Percentiles rank a stretch among this genome's conserved stretches.
Evolutionary conservation across 2,113 vertebrate genomes (phyloP).

Genomic region (Scopus umbretta): DNA sequence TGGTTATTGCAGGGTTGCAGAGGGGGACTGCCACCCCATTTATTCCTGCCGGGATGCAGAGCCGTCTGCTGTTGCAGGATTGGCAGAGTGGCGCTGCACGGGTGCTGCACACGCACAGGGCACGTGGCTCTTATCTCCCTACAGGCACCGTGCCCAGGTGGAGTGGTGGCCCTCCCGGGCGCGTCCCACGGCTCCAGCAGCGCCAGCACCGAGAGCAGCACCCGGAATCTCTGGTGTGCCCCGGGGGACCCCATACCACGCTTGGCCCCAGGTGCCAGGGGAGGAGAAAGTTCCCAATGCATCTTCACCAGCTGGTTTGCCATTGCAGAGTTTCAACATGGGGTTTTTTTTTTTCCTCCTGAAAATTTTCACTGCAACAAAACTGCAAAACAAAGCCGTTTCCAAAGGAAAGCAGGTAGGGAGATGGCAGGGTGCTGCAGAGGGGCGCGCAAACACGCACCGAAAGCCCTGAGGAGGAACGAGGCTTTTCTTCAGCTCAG

Average conservation of each 20-base stretch:
- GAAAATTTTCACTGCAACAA: background rate
- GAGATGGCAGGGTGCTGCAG: background rate
- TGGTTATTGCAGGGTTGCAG: background rate
- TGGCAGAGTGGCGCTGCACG: rapidly evolving
- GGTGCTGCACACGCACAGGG: background rate
- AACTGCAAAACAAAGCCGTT: background rate
- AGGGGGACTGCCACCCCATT: background rate
- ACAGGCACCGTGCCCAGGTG: rapidly evolving
- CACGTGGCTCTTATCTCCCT: background rate
- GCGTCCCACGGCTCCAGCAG: background rate
- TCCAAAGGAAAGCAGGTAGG: background rate
- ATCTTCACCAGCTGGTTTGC: background rate
- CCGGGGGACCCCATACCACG: background rate
- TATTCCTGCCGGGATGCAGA: background rate
- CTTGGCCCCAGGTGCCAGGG: rapidly evolving
- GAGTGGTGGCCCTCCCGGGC: rapidly evolving
- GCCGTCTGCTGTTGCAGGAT: background rate
- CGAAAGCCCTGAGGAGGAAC: rapidly evolving
- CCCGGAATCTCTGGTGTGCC: rapidly evolving
- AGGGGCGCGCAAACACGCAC: rapidly evolving
- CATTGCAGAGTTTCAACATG: rapidly evolving
- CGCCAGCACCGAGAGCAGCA: rapidly evolving
- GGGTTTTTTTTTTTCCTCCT: background rate
- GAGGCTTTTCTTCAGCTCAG: background rate
- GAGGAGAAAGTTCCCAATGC: background rate